Base-by-base conservation (phyloP, 2,888 invertebrate genomes). In the Tryphoninae sp. region DNA sequence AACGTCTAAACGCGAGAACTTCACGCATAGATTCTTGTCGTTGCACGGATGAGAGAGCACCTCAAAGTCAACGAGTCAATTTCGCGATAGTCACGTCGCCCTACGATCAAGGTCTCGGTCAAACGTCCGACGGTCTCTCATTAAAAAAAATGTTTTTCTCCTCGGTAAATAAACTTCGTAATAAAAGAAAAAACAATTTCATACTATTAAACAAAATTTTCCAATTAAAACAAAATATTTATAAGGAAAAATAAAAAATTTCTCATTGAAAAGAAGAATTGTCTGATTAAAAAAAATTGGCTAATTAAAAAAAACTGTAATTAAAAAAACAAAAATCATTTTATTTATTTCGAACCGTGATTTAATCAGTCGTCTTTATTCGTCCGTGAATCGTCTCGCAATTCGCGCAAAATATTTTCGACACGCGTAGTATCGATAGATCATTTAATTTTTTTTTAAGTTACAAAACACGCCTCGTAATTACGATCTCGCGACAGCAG, bases 21-120 rank as follows among this genome's bases (percentile, higher is more conserved):
- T 1, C 49, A 3, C 26, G 40, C 8, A 6, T 3, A 55, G 33
- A 16, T 22, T 62, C 73, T 13, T 8, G n/a, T 19, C 42, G 58
- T 58, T 40, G 42, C 40, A 74, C 33, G 33, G 33, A 3, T 6
- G 33, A 33, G 33, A 33, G 33, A 33, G 33, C 69, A 53, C 51
- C 59, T 65, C 58, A 71, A 81, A 65, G 59, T 74, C 49, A 16
- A 67, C 61, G 58, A 59, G 59, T 51, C 9, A 72, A 61, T 59
- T 80, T 33, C 55, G 23, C 23, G 58, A 26, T 65, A 53, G 64
- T 42, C 65, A 51, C 45, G 42, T 72, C 53, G 45, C 69, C 23
- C 22, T 67, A 76, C 71, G 71, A 76, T 67, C 76, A 72, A 76
- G 45, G 61, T 76, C 61, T 33, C 19, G 8, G 2, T 49, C 16